Evolutionary conservation across 2,797 vertebrate species (phyloP).

Genomic region (Psittacula echo): DNA sequence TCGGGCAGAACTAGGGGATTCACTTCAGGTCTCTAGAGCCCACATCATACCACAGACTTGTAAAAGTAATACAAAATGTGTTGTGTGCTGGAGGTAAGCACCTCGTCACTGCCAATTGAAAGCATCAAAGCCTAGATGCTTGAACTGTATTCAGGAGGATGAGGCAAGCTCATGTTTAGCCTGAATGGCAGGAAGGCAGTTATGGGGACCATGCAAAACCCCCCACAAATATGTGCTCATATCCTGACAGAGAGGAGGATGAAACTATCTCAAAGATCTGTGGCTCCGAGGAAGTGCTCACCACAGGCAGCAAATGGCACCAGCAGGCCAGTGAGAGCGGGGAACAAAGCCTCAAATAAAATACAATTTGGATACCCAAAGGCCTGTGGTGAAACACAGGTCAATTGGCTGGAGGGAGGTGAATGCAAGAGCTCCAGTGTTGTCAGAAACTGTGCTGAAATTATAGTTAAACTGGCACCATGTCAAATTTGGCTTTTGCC

Average conservation of each 20-base stretch:
- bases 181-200: neutral
- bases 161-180: neutral
- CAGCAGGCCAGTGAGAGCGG: neutral
- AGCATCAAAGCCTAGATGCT: neutral
- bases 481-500: neutral
- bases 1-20: neutral
- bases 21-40: neutral
- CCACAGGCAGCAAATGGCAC: neutral
- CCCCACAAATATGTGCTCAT: accelerated
- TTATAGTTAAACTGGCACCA: neutral
- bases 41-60: neutral
- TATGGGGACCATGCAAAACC: neutral
- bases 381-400: neutral
- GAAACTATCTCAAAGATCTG: neutral
- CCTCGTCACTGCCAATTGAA: accelerated
- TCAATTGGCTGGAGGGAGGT: neutral
- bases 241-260: neutral
- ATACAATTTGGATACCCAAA: neutral
- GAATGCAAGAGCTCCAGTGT: accelerated
- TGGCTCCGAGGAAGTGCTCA: neutral
- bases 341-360: neutral
- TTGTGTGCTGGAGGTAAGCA: neutral
- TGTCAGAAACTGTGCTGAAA: neutral
- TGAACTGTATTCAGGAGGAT: neutral
- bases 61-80: neutral